Base-by-base conservation (phyloP, 2,797 vertebrate genomes). In the Cercopithecus petaurista region DNA sequence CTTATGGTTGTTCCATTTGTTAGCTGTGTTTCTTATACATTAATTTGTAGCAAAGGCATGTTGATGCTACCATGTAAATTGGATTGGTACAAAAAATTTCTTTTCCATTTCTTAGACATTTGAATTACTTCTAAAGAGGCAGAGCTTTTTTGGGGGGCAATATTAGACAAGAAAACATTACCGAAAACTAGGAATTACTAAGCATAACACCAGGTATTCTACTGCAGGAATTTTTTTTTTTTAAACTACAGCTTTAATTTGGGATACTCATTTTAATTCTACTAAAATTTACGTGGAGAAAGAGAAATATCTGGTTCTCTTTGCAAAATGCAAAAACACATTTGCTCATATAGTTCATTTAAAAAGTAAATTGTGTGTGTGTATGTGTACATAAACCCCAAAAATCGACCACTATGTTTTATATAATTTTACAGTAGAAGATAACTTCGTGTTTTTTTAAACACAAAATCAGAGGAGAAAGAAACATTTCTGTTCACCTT, bases 391-490 rank as follows among this genome's bases (percentile, higher is more conserved):
- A n/a, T 43, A 59, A 39, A 19, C 7, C 75, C 43, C 43, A 84
- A 88, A 86, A 96, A 95, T 83, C 19, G 88, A 96, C 87, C 11
- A 41, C 14, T 59, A 39, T 89, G 36, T 70, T 88, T 79, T 89
- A 64, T 59, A 19, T 76, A 82, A 79, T 85, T 95, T 96, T 88
- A 93, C 10, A 61, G 67, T 4, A 88, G 85, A 73, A 33, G 41
- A 7, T 33, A 95, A 83, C 52, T 90, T 39, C 26, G 28, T 70
- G 5, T 43, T 89, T 90, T 88, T 90, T 92, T 21, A 11, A 6
- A 55, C 55, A 59, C 21, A 28, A 80, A 81, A 81, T 93, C n/a
- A 72, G n/a, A 4, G 15, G 55, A 96, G 76, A 97, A 90, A 95
- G 86, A 75, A 86, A 94, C 50, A 36, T 70, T 85, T 90, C 55